phyloP scores from a whole-genome alignment of 1,140 invertebrate genomes.

The Babylonia areolata region DNA sequence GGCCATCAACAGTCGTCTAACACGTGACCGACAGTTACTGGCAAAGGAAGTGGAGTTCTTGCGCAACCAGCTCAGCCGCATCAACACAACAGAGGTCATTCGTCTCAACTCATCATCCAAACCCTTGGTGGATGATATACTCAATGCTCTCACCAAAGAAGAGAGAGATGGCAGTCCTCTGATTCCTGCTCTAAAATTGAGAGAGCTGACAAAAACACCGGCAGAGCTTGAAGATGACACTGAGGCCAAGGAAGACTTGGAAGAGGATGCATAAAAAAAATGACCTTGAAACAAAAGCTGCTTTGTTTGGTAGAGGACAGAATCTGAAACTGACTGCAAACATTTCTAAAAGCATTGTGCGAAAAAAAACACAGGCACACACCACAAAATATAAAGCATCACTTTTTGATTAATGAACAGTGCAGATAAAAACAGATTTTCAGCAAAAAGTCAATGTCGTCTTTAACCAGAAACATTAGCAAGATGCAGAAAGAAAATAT shows the following conservation, averaged over 20 bases:
- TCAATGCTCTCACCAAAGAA: conserved; percentile 60
- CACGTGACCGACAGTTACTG: conserved; percentile 66
- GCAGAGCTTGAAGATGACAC: conserved; percentile 17
- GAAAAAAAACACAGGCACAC: neutral
- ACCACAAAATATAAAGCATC: neutral
- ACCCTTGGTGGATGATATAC: conserved; percentile 66
- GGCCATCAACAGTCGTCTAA: conserved; percentile 59
- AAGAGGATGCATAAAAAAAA: neutral
- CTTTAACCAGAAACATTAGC: too few relatives aligned
- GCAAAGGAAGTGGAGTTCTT: conserved; percentile 72
- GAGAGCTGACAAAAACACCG: conserved; percentile 10
- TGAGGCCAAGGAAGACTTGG: conserved; percentile 16
- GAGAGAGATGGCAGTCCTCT: conserved; percentile 47
- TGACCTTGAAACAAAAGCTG: neutral
- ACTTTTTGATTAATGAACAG: too few relatives aligned
- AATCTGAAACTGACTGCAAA: neutral
- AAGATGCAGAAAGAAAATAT: too few relatives aligned
- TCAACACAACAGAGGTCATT: conserved; percentile 51
- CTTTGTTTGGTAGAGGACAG: neutral
- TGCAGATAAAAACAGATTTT: too few relatives aligned
- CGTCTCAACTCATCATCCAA: conserved; percentile 64
- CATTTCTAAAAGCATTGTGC: neutral
- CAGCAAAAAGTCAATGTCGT: too few relatives aligned
- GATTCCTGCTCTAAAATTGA: neutral
- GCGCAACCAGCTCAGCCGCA: conserved; percentile 59